A percentile compares a stretch with the other conserved stretches of the same genome.
These are phyloP conservation scores for Brachyptera risi DNA, from an alignment of 2,888 invertebrate species.

Conservation along the genomic window DNA sequence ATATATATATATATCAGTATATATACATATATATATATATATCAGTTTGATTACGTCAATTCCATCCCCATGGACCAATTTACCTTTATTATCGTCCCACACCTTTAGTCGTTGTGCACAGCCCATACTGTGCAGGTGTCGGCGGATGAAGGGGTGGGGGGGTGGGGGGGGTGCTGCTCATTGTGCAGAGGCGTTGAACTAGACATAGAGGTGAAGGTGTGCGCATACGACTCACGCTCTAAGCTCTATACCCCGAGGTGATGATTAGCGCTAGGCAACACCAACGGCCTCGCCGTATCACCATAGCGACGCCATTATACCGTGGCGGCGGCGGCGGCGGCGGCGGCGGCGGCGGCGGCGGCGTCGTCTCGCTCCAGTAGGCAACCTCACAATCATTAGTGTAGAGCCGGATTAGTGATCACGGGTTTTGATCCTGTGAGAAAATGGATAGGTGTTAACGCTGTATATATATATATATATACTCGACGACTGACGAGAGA, in stretches of 20 bases:
- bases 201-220: constrained; percentile 26
- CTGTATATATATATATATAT: too few relatives aligned
- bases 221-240: constrained; percentile 23
- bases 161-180: constrained; percentile 8
- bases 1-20: too few relatives aligned
- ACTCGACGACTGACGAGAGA: too few relatives aligned
- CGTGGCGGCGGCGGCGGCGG: constrained; percentile 1
- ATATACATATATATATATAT: too few relatives aligned
- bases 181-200: constrained; percentile 30
- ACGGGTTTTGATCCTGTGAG: not conserved
- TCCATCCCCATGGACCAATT: not conserved
- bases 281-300: too few relatives aligned
- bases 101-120: not conserved
- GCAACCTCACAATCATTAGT: not conserved
- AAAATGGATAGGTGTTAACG: not conserved
- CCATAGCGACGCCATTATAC: not conserved
- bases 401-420: not conserved
- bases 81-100: constrained; percentile 11
- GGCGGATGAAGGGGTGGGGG: too few relatives aligned
- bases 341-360: constrained; percentile 16
- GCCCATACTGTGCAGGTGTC: too few relatives aligned
- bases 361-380: constrained; percentile 11
- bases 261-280: constrained; percentile 27
- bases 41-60: too few relatives aligned
- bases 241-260: constrained; percentile 22